Base-by-base conservation (phyloP, 2,888 invertebrate genomes). In the Plebejus melissa region DNA sequence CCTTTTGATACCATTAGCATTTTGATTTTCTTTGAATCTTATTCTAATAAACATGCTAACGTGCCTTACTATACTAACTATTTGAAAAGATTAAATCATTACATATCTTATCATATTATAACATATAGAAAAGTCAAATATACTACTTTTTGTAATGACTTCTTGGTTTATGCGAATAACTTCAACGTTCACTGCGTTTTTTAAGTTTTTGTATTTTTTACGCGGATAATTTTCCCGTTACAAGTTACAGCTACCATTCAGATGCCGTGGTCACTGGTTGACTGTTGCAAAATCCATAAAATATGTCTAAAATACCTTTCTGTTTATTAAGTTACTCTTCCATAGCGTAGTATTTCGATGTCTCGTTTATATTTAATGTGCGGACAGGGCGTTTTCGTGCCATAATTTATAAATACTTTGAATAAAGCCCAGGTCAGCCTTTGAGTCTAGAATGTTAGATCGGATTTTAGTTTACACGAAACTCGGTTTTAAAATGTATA, bases 351-450 rank as follows among this genome's bases (percentile, higher is more conserved):
- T 58, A 58, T 58, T 22, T 58, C 54, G 54, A 2, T 22, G 22
- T 6, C 1, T 22, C 58, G 36, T 65, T 65, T 32, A 65, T 65
- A 65, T 65, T 65, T 65, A 65, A 65, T 65, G 32, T 65, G 32
- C 65, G 65, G 65, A 65, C 65, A 65, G 32, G 65, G 36, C 65
- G 65, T 36, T 65, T 65, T 65, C 65, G 65, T 65, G 65, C 65
- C 65, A 16, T 65, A 65, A 65, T 65, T 65, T 65, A 65, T 65
- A 65, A 65, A 65, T 65, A 65, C 65, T 65, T 65, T 65, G 65
- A 65, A 65, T 65, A 65, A 4, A 65, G 65, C 65, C 65, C 65
- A 32, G 65, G 65, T 28, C 58, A 58, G 58, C 58, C 32, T 65
- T 28, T 65, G 60, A 65, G 65, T 65, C 65, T 65, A 13, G 65